Evolutionary conservation across 1,140 invertebrate species (phyloP).

Genomic region (Drosophila virilis): DNA sequence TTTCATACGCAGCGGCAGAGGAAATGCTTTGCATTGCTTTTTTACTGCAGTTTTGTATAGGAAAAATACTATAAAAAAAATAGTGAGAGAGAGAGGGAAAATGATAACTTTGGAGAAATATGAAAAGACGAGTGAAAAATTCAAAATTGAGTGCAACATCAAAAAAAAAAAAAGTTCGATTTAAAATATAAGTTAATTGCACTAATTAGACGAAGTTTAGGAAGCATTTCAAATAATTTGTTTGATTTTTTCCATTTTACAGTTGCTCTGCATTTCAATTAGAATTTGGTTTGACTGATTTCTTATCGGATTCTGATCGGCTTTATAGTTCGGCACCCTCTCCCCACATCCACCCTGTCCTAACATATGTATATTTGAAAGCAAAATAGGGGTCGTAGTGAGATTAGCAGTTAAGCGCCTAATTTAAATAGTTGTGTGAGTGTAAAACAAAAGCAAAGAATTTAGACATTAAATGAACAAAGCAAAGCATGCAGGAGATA

Average conservation of each 20-base stretch:
- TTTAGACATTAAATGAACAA: conserved; percentile 82
- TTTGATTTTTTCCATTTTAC: neutral
- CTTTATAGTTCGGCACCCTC: conserved; percentile 22
- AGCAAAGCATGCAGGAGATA: conserved; percentile 54
- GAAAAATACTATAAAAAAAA: conserved; percentile 13
- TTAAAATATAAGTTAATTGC: neutral
- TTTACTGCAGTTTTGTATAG: conserved; percentile 32
- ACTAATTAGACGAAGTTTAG: too few species aligned
- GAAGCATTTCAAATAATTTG: neutral
- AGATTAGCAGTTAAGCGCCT: conserved; percentile 76
- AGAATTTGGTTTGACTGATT: neutral
- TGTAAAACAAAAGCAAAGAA: conserved; percentile 73
- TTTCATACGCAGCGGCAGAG: conserved; percentile 42
- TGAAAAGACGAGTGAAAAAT: conserved; percentile 33
- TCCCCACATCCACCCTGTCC: conserved; percentile 25
- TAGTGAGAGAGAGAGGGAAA: neutral
- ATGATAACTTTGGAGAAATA: conserved; percentile 33
- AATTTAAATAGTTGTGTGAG: conserved; percentile 71
- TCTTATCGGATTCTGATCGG: conserved; percentile 2
- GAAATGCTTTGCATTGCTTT: conserved; percentile 47
- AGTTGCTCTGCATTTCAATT: neutral
- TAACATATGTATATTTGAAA: conserved; percentile 57
- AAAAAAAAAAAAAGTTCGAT: conserved; percentile 5
- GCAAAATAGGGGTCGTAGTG: conserved; percentile 62
- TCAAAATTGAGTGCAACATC: neutral